Base-by-base conservation (phyloP, 1,140 invertebrate genomes). In the Heliothis virescens region DNA sequence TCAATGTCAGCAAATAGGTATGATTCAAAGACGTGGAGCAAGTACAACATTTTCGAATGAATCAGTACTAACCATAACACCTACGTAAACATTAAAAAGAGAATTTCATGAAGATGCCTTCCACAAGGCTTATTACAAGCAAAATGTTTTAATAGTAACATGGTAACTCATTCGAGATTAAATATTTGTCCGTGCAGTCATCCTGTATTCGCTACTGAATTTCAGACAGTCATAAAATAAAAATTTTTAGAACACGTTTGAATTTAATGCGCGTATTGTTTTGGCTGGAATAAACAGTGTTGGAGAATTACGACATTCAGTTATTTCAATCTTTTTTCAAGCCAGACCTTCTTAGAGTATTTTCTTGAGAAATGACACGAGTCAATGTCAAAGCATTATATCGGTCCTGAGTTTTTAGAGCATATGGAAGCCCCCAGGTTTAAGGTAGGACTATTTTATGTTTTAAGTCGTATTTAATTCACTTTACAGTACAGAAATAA, bases 181-280 rank as follows among this genome's bases (percentile, higher is more conserved):
- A 65, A 59, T 26, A 74, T 34, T 63, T 50, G 57, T 67, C 67
- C 47, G 55, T 71, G 65, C 71, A 34, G 47, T 55, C 47, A 53
- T 13, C 67, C 12, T 34, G 13, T 59, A 53, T 73, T 60, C 47
- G 65, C 75, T 50, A 65, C 59, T 72, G 57, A 21, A 72, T 57
- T 72, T 77, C 74, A 47, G 29, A 80, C 65, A 79, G 63, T 79
- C 80, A 59, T 82, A 79, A 86, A 85, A 81, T 79, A 60, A 26
- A 69, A 78, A 77, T 83, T 86, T 86, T 88, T 83, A 80, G 81
- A 75, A 67, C 53, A 62, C 65, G 34, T 84, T 81, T 86, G 83
- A 86, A 86, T 87, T 83, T 82, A 86, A 73, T 81, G 80, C 53
- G 53, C 72, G 4, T 48, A 79, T 21, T 50, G 60, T 60, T 73